Conservation (phyloP, 2,797 vertebrate genomes). For the Octomys mimax region DNA sequence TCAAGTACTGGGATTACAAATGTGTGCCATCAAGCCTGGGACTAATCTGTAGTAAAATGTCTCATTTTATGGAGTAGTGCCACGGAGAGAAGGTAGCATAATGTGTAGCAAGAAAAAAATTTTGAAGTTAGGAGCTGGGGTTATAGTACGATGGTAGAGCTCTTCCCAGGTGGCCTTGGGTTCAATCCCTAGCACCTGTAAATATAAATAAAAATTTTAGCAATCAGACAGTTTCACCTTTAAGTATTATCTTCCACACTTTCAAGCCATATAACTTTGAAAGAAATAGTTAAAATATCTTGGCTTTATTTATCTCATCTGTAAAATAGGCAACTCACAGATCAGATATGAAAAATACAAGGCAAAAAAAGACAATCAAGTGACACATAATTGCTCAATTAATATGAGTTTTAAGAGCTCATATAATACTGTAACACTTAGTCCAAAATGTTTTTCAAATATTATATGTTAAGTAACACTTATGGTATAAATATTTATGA, state of each 20-base stretch:
- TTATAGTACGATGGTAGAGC: background rate
- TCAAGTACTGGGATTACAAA: background rate
- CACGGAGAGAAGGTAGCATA: background rate
- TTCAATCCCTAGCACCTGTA: background rate
- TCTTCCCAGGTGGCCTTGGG: background rate
- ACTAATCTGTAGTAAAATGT: background rate
- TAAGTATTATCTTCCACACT: background rate
- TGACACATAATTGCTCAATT: background rate
- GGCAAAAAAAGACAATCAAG: constrained; percentile 18
- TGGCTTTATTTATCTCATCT: constrained; percentile 37
- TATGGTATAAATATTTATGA: background rate
- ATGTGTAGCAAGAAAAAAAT: background rate
- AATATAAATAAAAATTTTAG: background rate
- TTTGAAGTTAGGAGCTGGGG: background rate
- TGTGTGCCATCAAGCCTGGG: background rate
- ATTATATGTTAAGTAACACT: constrained; percentile 58
- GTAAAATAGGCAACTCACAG: constrained; percentile 35
- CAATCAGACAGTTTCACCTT: background rate
- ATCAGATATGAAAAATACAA: background rate
- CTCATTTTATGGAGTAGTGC: background rate
- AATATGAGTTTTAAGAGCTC: constrained; percentile 26
- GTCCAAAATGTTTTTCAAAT: constrained; percentile 30
- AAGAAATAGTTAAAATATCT: constrained; percentile 18
- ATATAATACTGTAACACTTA: background rate
- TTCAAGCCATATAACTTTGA: background rate